Evolutionary conservation across 2,113 vertebrate species (phyloP).

Genomic region (Rana temporaria): DNA sequence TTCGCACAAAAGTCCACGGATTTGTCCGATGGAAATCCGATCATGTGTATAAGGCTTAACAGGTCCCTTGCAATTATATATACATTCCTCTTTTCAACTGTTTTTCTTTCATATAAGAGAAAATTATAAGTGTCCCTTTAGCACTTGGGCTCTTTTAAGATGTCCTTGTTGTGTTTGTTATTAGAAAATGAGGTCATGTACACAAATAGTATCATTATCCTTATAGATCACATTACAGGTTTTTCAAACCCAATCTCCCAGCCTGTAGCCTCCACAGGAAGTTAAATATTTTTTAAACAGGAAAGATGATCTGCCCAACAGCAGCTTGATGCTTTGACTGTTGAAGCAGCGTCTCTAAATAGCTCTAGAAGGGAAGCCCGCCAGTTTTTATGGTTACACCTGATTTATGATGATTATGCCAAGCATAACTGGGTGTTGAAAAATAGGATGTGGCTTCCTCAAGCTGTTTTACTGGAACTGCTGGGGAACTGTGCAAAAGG

Average conservation of each 20-base stretch:
- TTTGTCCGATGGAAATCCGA: too few relatives aligned
- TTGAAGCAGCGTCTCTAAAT: conserved; percentile 37
- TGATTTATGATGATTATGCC: conserved; percentile 39
- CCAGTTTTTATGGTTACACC: conserved; percentile 8
- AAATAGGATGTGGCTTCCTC: neutral
- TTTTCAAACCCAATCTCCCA: conserved; percentile 13
- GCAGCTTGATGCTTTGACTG: conserved; percentile 19
- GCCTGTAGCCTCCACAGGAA: conserved; percentile 39
- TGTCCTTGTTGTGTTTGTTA: neutral
- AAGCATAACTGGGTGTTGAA: neutral
- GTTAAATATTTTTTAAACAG: conserved; percentile 43
- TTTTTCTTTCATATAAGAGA: too few relatives aligned
- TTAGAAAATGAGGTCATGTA: neutral
- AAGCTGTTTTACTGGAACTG: too few relatives aligned
- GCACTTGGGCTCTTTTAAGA: too few relatives aligned
- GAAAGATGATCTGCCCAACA: conserved; percentile 45
- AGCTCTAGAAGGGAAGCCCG: conserved; percentile 34
- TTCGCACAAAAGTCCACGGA: too few relatives aligned
- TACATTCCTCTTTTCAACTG: too few relatives aligned
- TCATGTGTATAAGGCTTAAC: too few relatives aligned
- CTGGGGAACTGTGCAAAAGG: too few relatives aligned
- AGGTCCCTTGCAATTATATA: too few relatives aligned
- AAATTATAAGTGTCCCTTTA: too few relatives aligned
- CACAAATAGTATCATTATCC: neutral
- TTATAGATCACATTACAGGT: neutral